A percentile compares a stretch with the other conserved stretches of the same genome.
Evolutionary conservation across 2,113 vertebrate species (phyloP).

Genomic region (Ariopsis seemanni): DNA sequence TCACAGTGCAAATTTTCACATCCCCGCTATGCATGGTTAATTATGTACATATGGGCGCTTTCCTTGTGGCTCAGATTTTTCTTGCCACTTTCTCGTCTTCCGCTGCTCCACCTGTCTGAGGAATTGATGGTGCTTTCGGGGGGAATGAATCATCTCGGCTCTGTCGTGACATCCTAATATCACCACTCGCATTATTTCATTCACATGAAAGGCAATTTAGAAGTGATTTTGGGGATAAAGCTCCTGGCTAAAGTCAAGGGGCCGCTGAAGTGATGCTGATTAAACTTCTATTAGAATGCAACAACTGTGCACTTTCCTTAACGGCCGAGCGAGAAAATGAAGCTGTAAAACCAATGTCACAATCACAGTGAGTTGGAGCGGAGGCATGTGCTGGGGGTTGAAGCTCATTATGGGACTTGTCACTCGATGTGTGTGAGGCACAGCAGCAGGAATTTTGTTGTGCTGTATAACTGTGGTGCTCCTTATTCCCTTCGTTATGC

Average conservation of each 20-base stretch:
- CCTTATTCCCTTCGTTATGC: not conserved
- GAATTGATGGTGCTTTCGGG: constrained; percentile 38
- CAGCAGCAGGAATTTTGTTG: constrained; percentile 17
- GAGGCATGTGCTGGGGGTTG: constrained; percentile 25
- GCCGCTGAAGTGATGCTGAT: constrained; percentile 19
- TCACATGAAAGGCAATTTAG: constrained; percentile 22
- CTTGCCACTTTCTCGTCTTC: constrained; percentile 26
- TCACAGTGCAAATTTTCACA: constrained; percentile 39
- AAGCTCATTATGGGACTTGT: constrained; percentile 31
- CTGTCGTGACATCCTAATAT: constrained; percentile 38
- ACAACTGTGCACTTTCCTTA: constrained; percentile 30
- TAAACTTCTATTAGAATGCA: constrained; percentile 34
- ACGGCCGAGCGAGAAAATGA: constrained; percentile 19
- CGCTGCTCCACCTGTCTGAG: constrained; percentile 35
- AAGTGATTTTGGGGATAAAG: constrained; percentile 28
- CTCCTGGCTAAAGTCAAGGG: constrained; percentile 21
- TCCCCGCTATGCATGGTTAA: constrained; percentile 43
- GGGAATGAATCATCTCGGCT: constrained; percentile 45
- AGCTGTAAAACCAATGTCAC: constrained; percentile 29
- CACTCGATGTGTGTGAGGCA: constrained; percentile 29
- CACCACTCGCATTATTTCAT: constrained; percentile 16
- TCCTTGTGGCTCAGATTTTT: constrained; percentile 25
- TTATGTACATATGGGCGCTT: constrained; percentile 47
- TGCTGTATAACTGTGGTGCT: constrained; percentile 1
- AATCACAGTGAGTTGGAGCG: constrained; percentile 18